Evolutionary conservation across 2,797 vertebrate species (phyloP).

Genomic region (Smutsia temminckii): DNA sequence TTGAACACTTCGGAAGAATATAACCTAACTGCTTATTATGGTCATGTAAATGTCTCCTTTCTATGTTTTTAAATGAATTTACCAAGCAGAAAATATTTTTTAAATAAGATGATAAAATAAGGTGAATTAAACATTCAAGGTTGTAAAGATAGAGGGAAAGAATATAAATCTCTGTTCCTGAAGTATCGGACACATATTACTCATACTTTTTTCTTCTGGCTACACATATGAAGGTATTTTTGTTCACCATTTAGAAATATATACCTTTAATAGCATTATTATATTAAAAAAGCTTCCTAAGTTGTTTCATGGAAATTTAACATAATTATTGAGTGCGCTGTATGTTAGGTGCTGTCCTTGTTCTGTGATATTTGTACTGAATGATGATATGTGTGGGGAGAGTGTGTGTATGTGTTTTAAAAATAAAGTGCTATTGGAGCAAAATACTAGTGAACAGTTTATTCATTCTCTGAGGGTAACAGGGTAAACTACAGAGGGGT

Average conservation of each 20-base stretch:
- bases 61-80: slow-evolving; percentile 6
- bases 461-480: not conserved
- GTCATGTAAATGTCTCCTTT: not conserved
- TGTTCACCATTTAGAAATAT: not conserved
- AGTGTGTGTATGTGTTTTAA: not conserved
- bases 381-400: not conserved
- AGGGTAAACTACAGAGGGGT: not conserved
- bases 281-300: not conserved
- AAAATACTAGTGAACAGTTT: not conserved
- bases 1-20: not conserved
- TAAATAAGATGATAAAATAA: not conserved
- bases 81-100: not conserved
- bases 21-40: not conserved
- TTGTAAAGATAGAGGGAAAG: not conserved
- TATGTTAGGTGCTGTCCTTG: not conserved
- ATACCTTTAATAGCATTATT: not conserved
- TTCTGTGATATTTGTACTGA: not conserved
- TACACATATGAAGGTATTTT: not conserved
- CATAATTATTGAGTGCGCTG: not conserved
- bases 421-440: not conserved
- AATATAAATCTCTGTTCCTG: not conserved
- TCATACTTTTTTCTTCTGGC: not conserved
- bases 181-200: not conserved
- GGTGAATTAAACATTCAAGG: slow-evolving; percentile 10
- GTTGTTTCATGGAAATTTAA: not conserved